A percentile compares a stretch with the other conserved stretches of the same genome.
Evolutionary conservation across 2,797 vertebrate species (phyloP).

Genomic region (Pogoniulus pusillus): DNA sequence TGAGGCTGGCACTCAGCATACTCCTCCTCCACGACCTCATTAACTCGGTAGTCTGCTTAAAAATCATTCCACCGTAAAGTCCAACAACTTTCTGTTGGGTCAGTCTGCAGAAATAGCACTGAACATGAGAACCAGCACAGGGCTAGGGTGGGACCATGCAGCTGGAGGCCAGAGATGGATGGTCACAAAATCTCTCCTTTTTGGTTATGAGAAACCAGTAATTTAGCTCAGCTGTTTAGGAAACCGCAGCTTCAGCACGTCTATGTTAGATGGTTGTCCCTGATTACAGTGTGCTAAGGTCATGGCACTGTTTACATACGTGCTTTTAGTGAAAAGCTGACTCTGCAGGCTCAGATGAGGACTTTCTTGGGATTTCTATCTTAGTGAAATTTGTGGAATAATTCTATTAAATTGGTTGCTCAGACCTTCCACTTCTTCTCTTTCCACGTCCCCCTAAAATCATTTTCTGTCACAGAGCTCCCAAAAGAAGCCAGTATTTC

Average conservation of each 20-base stretch:
- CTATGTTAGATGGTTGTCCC: neutral
- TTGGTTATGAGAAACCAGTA: neutral
- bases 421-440: neutral
- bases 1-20: neutral
- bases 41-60: neutral
- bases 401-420: neutral
- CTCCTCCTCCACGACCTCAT: accelerated
- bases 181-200: neutral
- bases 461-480: neutral
- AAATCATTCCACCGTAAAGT: neutral
- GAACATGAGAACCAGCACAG: neutral
- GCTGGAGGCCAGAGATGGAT: neutral
- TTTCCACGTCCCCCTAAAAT: neutral
- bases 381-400: neutral
- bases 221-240: neutral
- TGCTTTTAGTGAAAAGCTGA: neutral
- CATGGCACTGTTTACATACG: neutral
- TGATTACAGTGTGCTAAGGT: neutral
- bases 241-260: neutral
- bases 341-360: neutral
- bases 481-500: neutral
- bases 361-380: neutral
- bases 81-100: neutral
- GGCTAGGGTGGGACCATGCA: neutral
- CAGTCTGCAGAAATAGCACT: neutral